A percentile compares a stretch with the other conserved stretches of the same genome.
These are phyloP conservation scores for Menidia menidia DNA, from an alignment of 2,797 vertebrate genomes.

Conservation along the genomic window DNA sequence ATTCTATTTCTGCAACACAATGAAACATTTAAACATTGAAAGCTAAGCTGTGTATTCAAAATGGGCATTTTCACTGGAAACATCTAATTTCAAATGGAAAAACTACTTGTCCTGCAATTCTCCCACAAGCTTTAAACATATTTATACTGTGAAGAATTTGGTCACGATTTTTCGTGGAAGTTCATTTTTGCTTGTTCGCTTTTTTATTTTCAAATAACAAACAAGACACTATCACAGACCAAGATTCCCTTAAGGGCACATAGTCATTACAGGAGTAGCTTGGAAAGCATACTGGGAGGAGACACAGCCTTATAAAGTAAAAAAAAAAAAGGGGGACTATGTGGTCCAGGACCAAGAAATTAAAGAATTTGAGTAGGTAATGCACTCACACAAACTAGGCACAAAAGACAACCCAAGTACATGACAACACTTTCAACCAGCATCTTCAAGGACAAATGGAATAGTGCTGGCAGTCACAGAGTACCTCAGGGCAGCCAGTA, in stretches of 20 bases:
- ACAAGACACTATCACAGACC: too few relatives aligned
- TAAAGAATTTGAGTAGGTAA: conserved; percentile 40
- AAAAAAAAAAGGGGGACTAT: conserved; percentile 27
- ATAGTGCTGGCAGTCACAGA: conserved; percentile 74
- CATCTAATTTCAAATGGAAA: not conserved
- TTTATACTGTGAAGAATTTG: too few relatives aligned
- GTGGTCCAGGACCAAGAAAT: conserved; percentile 36
- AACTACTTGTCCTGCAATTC: too few relatives aligned
- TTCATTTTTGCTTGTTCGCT: not conserved
- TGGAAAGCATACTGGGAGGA: not conserved
- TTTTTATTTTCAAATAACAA: not conserved
- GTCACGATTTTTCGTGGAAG: too few relatives aligned
- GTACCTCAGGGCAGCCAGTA: conserved; percentile 76
- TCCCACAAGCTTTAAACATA: too few relatives aligned
- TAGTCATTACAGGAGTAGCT: not conserved
- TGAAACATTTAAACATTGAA: conserved; percentile 26
- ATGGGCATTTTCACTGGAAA: not conserved
- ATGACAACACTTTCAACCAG: conserved; percentile 77
- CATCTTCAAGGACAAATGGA: conserved; percentile 84
- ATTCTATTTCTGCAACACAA: conserved; percentile 29
- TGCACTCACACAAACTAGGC: conserved; percentile 54
- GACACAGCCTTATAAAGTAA: conserved; percentile 11
- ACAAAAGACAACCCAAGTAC: conserved; percentile 69
- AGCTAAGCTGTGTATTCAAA: conserved; percentile 26
- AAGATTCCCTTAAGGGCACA: not conserved